Evolutionary conservation across 2,888 invertebrate species (phyloP).

Genomic region (Latheticus oryzae): DNA sequence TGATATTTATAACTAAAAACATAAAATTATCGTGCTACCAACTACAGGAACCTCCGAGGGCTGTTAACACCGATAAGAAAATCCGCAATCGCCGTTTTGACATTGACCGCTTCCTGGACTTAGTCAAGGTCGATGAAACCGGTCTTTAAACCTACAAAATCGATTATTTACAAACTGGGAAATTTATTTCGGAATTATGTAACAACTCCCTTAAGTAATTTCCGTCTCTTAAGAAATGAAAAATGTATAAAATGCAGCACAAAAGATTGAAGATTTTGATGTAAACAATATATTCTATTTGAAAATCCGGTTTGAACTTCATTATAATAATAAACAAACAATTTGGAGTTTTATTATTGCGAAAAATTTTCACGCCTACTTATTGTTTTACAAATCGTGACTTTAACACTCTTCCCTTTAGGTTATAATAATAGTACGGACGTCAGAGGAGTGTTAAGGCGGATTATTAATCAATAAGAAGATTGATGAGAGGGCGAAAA

Average conservation of each 20-base stretch:
- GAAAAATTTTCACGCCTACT: neutral
- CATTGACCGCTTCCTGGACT: conserved; percentile 44
- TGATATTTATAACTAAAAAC: neutral
- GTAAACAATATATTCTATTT: too few relatives aligned
- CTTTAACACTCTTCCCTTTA: conserved; percentile 4
- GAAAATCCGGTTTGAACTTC: too few relatives aligned
- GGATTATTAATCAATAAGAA: conserved; percentile 9
- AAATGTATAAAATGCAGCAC: too few relatives aligned
- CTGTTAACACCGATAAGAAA: conserved; percentile 20
- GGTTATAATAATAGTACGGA: conserved; percentile 10
- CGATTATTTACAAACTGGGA: conserved; percentile 14
- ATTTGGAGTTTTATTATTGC: too few relatives aligned
- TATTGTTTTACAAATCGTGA: too few relatives aligned
- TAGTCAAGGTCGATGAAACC: conserved; percentile 33
- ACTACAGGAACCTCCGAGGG: conserved; percentile 27
- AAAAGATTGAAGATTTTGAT: conserved; percentile 4
- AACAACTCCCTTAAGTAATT: conserved; percentile 3
- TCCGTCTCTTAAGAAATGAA: neutral
- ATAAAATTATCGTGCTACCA: conserved; percentile 18
- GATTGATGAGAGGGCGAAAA: conserved; percentile 7
- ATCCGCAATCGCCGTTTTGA: conserved; percentile 28
- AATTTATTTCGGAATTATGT: conserved; percentile 13
- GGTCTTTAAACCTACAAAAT: conserved; percentile 19
- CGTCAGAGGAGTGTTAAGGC: conserved; percentile 7
- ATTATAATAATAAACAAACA: too few relatives aligned